Percentiles rank a stretch among this genome's conserved stretches.
Conservation (phyloP, 2,797 vertebrate genomes). For the Poeciliopsis infans region DNA sequence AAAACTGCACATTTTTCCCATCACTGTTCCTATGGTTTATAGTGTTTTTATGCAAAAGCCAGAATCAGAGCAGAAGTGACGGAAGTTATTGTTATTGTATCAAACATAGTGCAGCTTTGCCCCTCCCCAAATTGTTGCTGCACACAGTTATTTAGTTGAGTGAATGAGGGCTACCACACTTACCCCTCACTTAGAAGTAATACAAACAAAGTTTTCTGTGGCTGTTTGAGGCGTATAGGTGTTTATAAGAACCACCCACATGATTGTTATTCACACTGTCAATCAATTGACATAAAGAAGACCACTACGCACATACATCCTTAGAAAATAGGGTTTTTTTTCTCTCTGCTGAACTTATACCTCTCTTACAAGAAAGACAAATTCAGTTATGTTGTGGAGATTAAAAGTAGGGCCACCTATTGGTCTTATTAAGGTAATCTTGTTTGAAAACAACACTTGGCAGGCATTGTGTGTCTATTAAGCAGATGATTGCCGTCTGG, state of each 20-base stretch:
- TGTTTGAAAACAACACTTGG: slow-evolving; percentile 3
- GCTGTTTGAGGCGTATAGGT: neutral
- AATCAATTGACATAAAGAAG: neutral
- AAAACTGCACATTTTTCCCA: neutral
- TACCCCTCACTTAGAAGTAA: neutral
- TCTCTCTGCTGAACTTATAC: neutral
- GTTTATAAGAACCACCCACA: neutral
- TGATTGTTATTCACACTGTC: neutral
- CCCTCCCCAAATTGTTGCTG: neutral
- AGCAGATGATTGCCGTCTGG: neutral
- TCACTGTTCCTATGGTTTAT: neutral
- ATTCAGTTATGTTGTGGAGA: neutral
- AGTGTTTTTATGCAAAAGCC: neutral
- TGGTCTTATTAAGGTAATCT: neutral
- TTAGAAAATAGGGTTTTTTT: neutral
- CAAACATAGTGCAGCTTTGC: neutral
- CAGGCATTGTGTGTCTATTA: neutral
- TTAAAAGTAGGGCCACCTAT: neutral
- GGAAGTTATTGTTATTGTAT: neutral
- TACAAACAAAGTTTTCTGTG: neutral
- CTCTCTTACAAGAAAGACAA: slow-evolving; percentile 3
- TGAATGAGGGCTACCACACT: neutral
- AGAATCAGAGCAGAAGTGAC: neutral
- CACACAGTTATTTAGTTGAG: neutral
- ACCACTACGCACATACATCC: neutral